Conservation (phyloP, 2,888 invertebrate species). For the Hirtodrosophila duncani region DNA sequence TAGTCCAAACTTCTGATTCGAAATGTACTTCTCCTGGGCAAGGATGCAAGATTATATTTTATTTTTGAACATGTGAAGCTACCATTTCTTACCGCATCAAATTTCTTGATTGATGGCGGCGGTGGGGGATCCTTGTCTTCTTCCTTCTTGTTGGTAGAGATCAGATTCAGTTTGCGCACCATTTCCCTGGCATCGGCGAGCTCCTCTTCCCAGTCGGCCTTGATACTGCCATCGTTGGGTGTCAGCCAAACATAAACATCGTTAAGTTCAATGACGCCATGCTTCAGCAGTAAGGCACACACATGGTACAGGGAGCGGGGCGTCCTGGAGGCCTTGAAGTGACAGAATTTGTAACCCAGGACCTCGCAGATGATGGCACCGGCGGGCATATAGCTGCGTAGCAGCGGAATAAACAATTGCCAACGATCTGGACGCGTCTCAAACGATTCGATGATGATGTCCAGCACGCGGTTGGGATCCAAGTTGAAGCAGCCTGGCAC, state of each 20-base stretch:
- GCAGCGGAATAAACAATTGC: conserved; percentile 90
- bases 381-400: conserved; percentile 93
- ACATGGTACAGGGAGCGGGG: conserved; percentile 92
- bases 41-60: background rate
- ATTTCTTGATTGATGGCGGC: conserved; percentile 84
- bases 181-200: conserved; percentile 90
- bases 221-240: conserved; percentile 90
- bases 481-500: conserved; percentile 96
- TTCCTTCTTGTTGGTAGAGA: conserved; percentile 84
- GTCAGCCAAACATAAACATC: conserved; percentile 94
- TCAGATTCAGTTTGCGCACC: conserved; percentile 90
- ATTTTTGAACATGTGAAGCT: background rate
- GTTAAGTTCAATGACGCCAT: conserved; percentile 90
- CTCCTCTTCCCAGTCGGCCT: conserved; percentile 89
- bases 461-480: conserved; percentile 98
- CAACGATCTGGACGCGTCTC: conserved; percentile 90
- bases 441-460: conserved; percentile 97
- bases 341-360: conserved; percentile 93
- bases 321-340: conserved; percentile 81
- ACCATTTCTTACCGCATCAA: conserved; percentile 80
- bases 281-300: conserved; percentile 92
- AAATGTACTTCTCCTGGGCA: conserved; percentile 71
- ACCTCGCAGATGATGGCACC: conserved; percentile 94
- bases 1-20: conserved; percentile 96
- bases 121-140: conserved; percentile 86